Base-by-base conservation (phyloP, 2,888 invertebrate species). In the Calliphora vomitoria region DNA sequence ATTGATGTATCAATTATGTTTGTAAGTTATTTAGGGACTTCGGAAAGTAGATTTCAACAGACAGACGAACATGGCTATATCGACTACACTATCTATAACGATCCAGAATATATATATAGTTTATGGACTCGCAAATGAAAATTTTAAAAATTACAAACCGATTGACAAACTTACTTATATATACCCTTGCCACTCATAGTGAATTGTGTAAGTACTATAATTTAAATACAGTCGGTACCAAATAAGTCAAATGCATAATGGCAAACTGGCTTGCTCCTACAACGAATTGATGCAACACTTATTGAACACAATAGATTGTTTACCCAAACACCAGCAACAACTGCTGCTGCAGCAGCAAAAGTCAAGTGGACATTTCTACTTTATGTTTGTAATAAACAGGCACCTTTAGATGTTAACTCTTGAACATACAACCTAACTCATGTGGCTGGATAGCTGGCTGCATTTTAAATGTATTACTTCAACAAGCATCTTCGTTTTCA, bases 341-440 rank as follows among this genome's bases (percentile, higher is more conserved):
- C 10, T n/a, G 13, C 25, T 35, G 25, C 38, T 4, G 20, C 55
- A 44, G 44, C 44, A 20, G 13, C 50, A 60, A n/a, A 18, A 68
- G 66, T 62, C 80, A 71, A 75, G 55, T 85, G 80, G 80, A 80
- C 74, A 80, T 62, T 80, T 75, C 20, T 47, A 69, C 53, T 80
- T 38, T 50, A 58, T 79, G 15, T 31, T 11, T 71, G 31, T 50
- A 44, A 55, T 44, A 53, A 79, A 10, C 69, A 64, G 20, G 55
- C 50, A 76, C 60, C 41, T 76, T 76, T 82, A 58, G 35, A 69
- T 66, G 41, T 66, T 53, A 47, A 13, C 8, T 64, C 13, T 18
- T 25, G 41, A 8, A 15, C 35, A 3, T n/a, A n/a, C 50, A 50
- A 6, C 25, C 38, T 6, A 64, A 64, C 64, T 64, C 35, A 38